These are phyloP conservation scores for Ataeniobius toweri DNA, from an alignment of 2,797 vertebrate species.

Conservation along the genomic window DNA sequence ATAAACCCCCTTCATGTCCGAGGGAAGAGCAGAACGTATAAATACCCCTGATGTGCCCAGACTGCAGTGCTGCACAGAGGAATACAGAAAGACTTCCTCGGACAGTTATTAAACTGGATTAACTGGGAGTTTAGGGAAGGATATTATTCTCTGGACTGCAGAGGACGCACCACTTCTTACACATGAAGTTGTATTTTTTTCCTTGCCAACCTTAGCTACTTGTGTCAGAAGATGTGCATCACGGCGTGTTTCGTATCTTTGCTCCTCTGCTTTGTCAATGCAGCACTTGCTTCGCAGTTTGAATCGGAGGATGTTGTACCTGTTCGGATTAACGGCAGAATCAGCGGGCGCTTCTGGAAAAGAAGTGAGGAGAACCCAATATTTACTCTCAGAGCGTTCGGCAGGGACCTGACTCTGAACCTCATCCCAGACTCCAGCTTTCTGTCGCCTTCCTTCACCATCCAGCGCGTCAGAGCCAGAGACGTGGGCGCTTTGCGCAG, in stretches of 20 bases:
- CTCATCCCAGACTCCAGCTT: slow-evolving; percentile 88
- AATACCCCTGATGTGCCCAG: slow-evolving; percentile 84
- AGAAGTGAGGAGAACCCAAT: slow-evolving; percentile 75
- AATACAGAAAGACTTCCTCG: slow-evolving; percentile 39
- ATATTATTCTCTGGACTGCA: neutral
- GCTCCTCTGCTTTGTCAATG: slow-evolving; percentile 58
- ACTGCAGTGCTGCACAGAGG: slow-evolving; percentile 69
- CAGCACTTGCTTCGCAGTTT: slow-evolving; percentile 52
- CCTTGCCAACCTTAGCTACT: slow-evolving; percentile 10
- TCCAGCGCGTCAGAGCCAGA: slow-evolving; percentile 79
- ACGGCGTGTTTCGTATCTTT: slow-evolving; percentile 48
- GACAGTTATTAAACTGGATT: slow-evolving; percentile 24
- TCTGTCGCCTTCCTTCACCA: slow-evolving; percentile 82
- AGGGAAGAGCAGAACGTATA: slow-evolving; percentile 89
- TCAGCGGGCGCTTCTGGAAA: slow-evolving; percentile 71
- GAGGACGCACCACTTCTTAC: slow-evolving; percentile 15
- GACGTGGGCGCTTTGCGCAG: slow-evolving; percentile 47
- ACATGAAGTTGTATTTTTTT: slow-evolving; percentile 18
- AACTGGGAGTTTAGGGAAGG: slow-evolving; percentile 15
- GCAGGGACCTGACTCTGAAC: slow-evolving; percentile 81
- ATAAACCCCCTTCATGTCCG: slow-evolving; percentile 91
- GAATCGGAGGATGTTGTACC: slow-evolving; percentile 80
- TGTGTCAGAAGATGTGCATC: slow-evolving; percentile 61
- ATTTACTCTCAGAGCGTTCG: slow-evolving; percentile 83
- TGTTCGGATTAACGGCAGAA: slow-evolving; percentile 66